Evolutionary conservation across 2,888 invertebrate genomes (phyloP), one percentile per base, ranked within the genome.

Genomic region (Sympetrum striolatum): DNA sequence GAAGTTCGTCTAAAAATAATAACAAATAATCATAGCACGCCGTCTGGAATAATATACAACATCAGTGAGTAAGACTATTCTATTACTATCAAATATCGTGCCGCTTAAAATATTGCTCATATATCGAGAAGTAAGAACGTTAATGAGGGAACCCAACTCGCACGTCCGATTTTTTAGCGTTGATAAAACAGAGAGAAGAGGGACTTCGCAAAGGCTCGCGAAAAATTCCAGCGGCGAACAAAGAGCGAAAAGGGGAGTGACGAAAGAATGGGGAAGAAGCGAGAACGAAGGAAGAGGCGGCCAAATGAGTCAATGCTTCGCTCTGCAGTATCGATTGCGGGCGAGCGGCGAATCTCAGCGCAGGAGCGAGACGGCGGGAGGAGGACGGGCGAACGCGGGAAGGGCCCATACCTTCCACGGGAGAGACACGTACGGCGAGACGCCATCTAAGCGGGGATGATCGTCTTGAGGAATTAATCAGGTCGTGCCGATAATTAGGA

Each of bases 241-340:
- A 53, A 53, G 53, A 5, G 53, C 48, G 14, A 48, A 48, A 48
- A 48, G 4, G 31, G 25, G 82, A 58, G 81, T n/a, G 53, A 53
- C n/a, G 39, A 12, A n/a, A 39, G 81, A 81, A 22, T 37, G n/a
- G n/a, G n/a, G 81, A 44, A 25, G n/a, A n/a, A 39, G 44, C n/a
- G 44, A 81, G 44, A n/a, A 25, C 5, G 48, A 25, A 48, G 48
- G n/a, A 44, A n/a, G 81, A 48, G 37, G 37, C 4, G 53, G 81
- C 25, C 48, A 48, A 81, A 53, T 81, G 81, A 81, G 82, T 82
- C 58, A 82, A 82, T 58, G 82, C 58, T 82, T 39, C 81, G n/a
- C 37, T 81, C 81, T 82, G 82, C 58, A 82, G 48, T 82, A 82
- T 82, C 82, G 82, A 82, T 82, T 82, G 48, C 48, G 81, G 81